Evolutionary conservation across 2,888 invertebrate species (phyloP), one percentile per base, ranked within the genome.

Genomic region (Linnaemya vulpina): DNA sequence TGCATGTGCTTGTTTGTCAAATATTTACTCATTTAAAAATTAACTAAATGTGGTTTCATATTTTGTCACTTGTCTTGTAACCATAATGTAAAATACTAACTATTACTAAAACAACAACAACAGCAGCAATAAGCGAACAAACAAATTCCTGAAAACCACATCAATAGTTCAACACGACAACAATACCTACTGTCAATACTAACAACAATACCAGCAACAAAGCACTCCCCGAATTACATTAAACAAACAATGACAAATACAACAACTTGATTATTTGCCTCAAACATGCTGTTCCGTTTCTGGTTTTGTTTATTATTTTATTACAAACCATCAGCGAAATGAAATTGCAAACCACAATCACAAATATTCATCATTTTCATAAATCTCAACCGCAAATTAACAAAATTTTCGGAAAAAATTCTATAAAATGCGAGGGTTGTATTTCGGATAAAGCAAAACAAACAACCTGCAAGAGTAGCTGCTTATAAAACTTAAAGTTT

Each of bases 351-450:
- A 76, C 84, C 84, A 38, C 71, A 84, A 71, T 53, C 71, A 80
- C 71, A 84, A 77, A 81, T 70, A 84, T 74, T 67, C 35, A 74
- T 38, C 22, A 73, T 81, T 84, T 77, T 63, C 81, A 84, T 81
- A 74, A 80, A 84, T 81, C 78, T 30, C 62, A 68, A 77, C 81
- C 77, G 22, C 81, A 84, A 74, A 81, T 81, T 62, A 63, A 68
- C 55, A 46, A 76, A 62, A 73, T 76, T 81, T 80, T 10, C 13
- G 3, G 25, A 3, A 68, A 68, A 30, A 53, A 55, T 58, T 46
- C 13, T 9, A 22, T 20, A 1, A 46, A 25, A 49, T n/a, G 25
- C n/a, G 13, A 30, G 30, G 30, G 30, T 30, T 3, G 30, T 30
- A 30, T 30, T 5, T 30, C 30, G 5, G 2, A 5, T 30, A 30